These are phyloP conservation scores for Suricata suricatta DNA, from an alignment of 2,113 vertebrate species.

Conservation along the genomic window DNA sequence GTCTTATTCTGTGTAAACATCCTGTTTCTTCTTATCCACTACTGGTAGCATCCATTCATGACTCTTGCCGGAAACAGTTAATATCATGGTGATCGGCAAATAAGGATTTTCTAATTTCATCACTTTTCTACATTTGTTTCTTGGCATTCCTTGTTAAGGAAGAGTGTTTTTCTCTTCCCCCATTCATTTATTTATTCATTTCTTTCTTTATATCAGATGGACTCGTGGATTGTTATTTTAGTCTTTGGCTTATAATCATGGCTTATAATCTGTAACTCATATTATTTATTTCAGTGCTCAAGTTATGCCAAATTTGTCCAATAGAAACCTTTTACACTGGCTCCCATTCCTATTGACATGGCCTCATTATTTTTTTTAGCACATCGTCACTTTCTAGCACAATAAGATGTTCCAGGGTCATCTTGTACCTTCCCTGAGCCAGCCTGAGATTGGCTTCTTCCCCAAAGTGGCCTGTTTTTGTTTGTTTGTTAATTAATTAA, in stretches of 20 bases:
- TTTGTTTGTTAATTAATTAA: too few relatives aligned
- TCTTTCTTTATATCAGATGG: background rate
- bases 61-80: background rate
- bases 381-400: background rate
- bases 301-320: background rate
- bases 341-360: background rate
- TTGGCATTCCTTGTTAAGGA: background rate
- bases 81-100: background rate
- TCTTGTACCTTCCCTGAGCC: background rate
- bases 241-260: background rate
- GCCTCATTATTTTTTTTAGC: background rate
- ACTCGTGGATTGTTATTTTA: slow-evolving; percentile 18
- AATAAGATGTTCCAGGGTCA: background rate
- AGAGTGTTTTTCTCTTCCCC: background rate
- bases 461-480: background rate
- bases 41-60: background rate
- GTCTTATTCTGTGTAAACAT: background rate
- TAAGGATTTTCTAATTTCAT: background rate
- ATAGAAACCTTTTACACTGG: background rate
- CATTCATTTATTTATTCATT: background rate
- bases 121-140: background rate
- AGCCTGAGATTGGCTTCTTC: background rate
- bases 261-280: background rate
- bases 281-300: background rate
- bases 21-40: background rate